Conservation (phyloP, 2,888 invertebrate species). For the Chrysolina americana region DNA sequence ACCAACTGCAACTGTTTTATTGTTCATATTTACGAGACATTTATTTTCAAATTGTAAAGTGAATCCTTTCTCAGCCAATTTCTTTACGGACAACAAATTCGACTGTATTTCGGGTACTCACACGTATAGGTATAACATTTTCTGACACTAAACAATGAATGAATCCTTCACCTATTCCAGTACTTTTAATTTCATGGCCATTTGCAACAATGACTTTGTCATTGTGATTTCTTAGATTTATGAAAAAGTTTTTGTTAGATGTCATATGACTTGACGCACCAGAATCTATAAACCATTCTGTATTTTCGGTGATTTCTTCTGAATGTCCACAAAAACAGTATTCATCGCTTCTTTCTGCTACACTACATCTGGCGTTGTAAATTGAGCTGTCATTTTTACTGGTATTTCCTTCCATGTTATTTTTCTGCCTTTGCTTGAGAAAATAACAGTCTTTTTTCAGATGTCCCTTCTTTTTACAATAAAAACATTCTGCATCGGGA, state of each 20-base stretch:
- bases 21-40: neutral
- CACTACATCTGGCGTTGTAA: neutral
- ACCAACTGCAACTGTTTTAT: neutral
- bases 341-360: neutral
- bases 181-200: too few species aligned
- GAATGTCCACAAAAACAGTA: neutral
- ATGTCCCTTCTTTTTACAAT: too few species aligned
- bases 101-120: neutral
- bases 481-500: too few species aligned
- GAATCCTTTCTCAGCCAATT: neutral
- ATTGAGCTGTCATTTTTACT: too few species aligned
- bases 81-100: neutral
- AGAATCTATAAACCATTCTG: neutral
- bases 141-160: neutral
- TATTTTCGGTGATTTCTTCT: neutral
- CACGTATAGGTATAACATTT: neutral
- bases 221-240: neutral
- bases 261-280: neutral
- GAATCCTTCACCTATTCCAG: too few species aligned
- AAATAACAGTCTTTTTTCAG: too few species aligned
- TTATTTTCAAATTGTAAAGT: neutral
- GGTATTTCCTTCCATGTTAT: too few species aligned
- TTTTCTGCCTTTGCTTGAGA: neutral
- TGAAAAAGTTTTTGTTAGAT: neutral
- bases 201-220: too few species aligned